Evolutionary conservation across 2,888 invertebrate species (phyloP).

Genomic region (Caenorhabditis plicata): DNA sequence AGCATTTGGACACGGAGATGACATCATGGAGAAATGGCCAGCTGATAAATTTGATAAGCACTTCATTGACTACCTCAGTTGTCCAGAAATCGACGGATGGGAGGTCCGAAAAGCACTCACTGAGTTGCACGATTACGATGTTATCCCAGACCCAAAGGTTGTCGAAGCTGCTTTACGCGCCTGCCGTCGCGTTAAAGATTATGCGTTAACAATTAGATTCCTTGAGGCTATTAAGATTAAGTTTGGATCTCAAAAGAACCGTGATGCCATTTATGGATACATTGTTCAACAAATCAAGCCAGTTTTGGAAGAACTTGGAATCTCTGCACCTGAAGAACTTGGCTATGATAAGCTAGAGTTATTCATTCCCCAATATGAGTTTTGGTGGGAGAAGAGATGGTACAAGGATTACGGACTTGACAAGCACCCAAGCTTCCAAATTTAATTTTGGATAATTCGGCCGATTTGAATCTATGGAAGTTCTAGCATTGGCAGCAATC

Average conservation of each 20-base stretch:
- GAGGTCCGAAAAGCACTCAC: conserved; percentile 65
- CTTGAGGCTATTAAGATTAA: conserved; percentile 86
- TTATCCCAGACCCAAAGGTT: conserved; percentile 65
- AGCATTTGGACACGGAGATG: conserved; percentile 34
- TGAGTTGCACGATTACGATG: conserved; percentile 63
- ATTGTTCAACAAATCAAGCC: conserved; percentile 75
- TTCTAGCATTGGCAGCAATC: too few relatives aligned
- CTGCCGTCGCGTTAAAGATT: conserved; percentile 87
- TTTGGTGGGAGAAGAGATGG: conserved; percentile 65
- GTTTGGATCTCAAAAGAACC: conserved; percentile 69
- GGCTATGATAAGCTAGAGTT: conserved; percentile 96
- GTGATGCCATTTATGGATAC: conserved; percentile 70
- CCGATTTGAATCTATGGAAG: too few relatives aligned
- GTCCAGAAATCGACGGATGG: conserved; percentile 66
- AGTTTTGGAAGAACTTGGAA: conserved; percentile 87
- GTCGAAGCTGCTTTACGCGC: conserved; percentile 71
- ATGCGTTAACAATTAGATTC: conserved; percentile 86
- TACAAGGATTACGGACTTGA: conserved; percentile 63
- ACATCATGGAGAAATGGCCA: conserved; percentile 64
- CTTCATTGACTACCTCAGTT: conserved; percentile 63
- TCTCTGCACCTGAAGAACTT: conserved; percentile 89
- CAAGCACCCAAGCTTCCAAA: conserved; percentile 60
- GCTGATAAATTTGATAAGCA: conserved; percentile 64
- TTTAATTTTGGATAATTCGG: too few relatives aligned
- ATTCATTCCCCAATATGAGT: conserved; percentile 77